Percentiles rank a stretch among this genome's conserved stretches.
Evolutionary conservation across 1,140 invertebrate genomes (phyloP).

Genomic region (Agrypnia vestita): DNA sequence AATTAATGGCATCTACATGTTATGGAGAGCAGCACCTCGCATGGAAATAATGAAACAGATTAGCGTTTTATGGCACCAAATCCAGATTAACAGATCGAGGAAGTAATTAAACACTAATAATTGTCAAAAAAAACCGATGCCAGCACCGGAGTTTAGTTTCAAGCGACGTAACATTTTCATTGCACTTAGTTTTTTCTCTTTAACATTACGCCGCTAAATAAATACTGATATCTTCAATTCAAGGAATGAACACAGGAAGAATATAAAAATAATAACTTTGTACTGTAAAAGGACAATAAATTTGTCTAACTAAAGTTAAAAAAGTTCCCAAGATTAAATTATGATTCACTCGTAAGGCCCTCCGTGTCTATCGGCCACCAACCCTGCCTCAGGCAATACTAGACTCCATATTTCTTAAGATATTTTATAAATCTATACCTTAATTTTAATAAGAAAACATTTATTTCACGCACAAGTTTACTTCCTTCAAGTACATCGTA

Average conservation of each 20-base stretch:
- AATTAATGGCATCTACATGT: neutral
- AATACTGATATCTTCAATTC: slow-evolving; percentile 28
- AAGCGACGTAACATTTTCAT: slow-evolving; percentile 25
- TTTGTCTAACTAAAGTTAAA: slow-evolving; percentile 9
- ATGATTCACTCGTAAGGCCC: neutral
- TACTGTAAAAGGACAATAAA: slow-evolving; percentile 11
- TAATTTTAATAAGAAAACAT: slow-evolving; percentile 54
- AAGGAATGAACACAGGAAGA: slow-evolving; percentile 38
- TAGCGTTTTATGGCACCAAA: slow-evolving; percentile 12
- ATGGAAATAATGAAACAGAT: neutral
- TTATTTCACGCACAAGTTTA: slow-evolving; percentile 51
- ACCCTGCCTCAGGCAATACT: slow-evolving; percentile 48
- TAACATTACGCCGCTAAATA: slow-evolving; percentile 29
- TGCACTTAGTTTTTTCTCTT: slow-evolving; percentile 13
- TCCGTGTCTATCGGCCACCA: slow-evolving; percentile 16
- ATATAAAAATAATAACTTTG: slow-evolving; percentile 29
- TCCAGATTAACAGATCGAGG: neutral
- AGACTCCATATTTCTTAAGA: slow-evolving; percentile 35
- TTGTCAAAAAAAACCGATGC: slow-evolving; percentile 26
- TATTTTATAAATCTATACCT: slow-evolving; percentile 49
- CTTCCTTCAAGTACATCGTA: slow-evolving; percentile 36
- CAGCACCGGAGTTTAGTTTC: slow-evolving; percentile 29
- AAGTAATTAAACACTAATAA: slow-evolving; percentile 37
- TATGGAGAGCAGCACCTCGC: slow-evolving; percentile 11
- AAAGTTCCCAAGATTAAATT: neutral